A percentile compares a stretch with the other conserved stretches of the same genome.
These are phyloP conservation scores for Sphenodon punctatus DNA, from an alignment of 2,797 vertebrate genomes.

Conservation along the genomic window DNA sequence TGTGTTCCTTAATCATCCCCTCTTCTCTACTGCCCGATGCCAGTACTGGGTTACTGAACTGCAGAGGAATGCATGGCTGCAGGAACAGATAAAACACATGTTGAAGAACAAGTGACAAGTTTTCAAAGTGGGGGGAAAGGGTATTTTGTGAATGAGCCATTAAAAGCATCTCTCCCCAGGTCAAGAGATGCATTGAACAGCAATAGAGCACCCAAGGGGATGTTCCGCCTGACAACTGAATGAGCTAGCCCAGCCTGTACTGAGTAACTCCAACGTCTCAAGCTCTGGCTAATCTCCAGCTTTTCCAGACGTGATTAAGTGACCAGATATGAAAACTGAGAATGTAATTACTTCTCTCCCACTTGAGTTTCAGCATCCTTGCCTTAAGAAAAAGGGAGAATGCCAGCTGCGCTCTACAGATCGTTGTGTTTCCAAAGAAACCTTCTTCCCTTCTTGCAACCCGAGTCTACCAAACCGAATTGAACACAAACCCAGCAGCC, in stretches of 20 bases:
- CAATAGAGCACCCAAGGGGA: not conserved
- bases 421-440: not conserved
- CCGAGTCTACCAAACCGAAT: not conserved
- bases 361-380: constrained; percentile 45
- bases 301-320: constrained; percentile 1
- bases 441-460: not conserved
- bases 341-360: constrained; percentile 50
- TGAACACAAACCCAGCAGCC: not conserved
- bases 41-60: no score
- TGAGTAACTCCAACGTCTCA: constrained; percentile 23
- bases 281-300: constrained; percentile 14
- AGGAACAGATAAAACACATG: no score
- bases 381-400: constrained; percentile 44
- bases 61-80: no score
- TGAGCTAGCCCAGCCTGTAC: not conserved
- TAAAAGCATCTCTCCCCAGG: no score
- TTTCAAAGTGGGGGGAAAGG: no score
- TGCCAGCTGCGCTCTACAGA: not conserved
- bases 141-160: no score
- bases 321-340: constrained; percentile 23
- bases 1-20: no score
- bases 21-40: no score
- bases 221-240: not conserved
- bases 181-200: no score
- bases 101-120: no score